These are phyloP conservation scores for Salpingus planirostris DNA, from an alignment of 2,888 invertebrate genomes.

Conservation along the genomic window DNA sequence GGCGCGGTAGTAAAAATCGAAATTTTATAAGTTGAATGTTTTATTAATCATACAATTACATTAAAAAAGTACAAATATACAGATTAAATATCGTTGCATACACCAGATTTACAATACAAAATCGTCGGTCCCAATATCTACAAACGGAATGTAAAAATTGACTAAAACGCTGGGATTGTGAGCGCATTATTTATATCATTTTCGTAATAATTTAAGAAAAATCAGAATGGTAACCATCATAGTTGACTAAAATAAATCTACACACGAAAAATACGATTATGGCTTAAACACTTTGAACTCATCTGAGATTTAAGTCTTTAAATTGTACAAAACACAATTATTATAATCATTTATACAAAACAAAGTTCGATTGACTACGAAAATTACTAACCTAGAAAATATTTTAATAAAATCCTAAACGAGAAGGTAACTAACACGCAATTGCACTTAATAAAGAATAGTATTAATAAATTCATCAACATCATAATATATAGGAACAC, in stretches of 20 bases:
- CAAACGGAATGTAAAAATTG: no score
- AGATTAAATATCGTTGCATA: constrained; percentile 27
- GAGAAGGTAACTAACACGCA: constrained; percentile 26
- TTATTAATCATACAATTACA: constrained; percentile 26
- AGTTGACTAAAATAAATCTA: constrained; percentile 28
- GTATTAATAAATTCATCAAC: constrained; percentile 4
- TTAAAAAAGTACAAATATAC: constrained; percentile 30
- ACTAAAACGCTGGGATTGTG: constrained; percentile 19
- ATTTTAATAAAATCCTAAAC: constrained; percentile 7
- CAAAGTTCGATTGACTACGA: constrained; percentile 11
- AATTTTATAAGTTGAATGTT: constrained; percentile 10
- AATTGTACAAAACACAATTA: constrained; percentile 20
- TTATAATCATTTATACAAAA: no score
- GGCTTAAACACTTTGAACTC: constrained; percentile 21
- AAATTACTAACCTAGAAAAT: no score
- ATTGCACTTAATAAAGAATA: constrained; percentile 23
- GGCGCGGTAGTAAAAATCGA: constrained; percentile 3
- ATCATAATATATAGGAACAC: constrained; percentile 22
- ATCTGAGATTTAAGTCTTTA: constrained; percentile 14
- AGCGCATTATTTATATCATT: constrained; percentile 18
- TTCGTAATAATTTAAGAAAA: constrained; percentile 16
- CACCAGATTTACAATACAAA: constrained; percentile 24
- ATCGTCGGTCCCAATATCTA: constrained; percentile 25
- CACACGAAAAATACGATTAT: constrained; percentile 15
- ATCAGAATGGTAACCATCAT: constrained; percentile 29